Evolutionary conservation across 2,113 vertebrate species (phyloP).

Genomic region (Nestor notabilis): DNA sequence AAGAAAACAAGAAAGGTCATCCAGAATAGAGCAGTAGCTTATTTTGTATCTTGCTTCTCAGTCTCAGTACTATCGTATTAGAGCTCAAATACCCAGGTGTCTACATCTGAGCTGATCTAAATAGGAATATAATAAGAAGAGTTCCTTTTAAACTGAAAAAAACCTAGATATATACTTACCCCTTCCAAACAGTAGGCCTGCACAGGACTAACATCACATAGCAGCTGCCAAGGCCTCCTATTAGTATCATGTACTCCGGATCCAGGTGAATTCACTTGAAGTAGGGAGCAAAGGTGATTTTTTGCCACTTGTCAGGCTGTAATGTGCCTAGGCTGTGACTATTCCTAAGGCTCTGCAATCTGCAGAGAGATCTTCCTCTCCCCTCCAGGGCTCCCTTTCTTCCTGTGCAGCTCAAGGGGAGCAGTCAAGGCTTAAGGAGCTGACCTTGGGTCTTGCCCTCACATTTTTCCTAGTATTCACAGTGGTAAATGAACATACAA

Average conservation of each 20-base stretch:
- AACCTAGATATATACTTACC: not conserved
- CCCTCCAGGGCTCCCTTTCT: not conserved
- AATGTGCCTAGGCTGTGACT: not conserved
- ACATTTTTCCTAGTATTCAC: not conserved
- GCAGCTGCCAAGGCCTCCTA: not conserved
- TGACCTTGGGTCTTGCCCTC: not conserved
- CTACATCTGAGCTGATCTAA: not conserved
- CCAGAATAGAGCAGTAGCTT: not conserved
- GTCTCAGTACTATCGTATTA: not conserved
- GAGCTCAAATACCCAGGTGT: not conserved
- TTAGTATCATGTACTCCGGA: not conserved
- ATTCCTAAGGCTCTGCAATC: not conserved
- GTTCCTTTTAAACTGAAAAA: not conserved
- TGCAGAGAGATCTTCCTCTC: not conserved
- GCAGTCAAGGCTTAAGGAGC: not conserved
- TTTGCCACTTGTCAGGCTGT: not conserved
- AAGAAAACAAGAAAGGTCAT: not conserved
- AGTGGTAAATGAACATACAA: not conserved
- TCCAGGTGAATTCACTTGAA: slow-evolving; percentile 21
- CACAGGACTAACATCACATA: not conserved
- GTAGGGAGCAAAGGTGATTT: not conserved
- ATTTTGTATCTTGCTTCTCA: not conserved
- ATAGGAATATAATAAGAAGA: not conserved
- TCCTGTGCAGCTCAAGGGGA: not conserved
- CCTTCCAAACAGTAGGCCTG: not conserved